Evolutionary conservation across 2,113 vertebrate species (phyloP).

Genomic region (Phrynosoma blainvillii): DNA sequence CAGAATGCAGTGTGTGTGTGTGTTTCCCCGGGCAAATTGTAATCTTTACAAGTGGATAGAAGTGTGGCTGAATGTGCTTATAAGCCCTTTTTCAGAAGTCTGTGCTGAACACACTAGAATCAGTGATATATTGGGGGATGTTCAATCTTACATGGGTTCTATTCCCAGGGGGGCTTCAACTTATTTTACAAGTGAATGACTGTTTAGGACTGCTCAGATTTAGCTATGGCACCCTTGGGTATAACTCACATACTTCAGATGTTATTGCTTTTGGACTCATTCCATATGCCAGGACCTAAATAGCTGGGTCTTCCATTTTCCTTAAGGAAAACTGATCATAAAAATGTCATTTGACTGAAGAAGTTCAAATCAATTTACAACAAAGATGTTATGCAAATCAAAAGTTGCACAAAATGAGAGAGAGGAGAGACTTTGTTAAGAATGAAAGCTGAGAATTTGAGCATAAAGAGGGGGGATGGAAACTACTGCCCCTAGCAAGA

Average conservation of each 20-base stretch:
- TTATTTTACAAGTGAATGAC: too few relatives aligned
- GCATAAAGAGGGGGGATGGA: not conserved
- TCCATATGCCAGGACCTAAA: not conserved
- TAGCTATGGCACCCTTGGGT: not conserved
- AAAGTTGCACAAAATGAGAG: not conserved
- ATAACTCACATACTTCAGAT: not conserved
- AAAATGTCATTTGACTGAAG: conserved; percentile 1
- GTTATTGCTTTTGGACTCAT: not conserved
- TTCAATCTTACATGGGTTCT: too few relatives aligned
- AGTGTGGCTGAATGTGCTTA: too few relatives aligned
- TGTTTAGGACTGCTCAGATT: not conserved
- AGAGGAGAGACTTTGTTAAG: not conserved
- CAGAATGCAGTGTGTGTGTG: too few relatives aligned
- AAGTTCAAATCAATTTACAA: not conserved
- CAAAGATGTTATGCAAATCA: conserved; percentile 1
- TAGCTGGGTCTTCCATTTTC: not conserved
- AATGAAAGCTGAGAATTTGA: not conserved
- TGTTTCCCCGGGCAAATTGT: too few relatives aligned
- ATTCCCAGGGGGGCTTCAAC: too few relatives aligned
- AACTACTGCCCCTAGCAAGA: not conserved
- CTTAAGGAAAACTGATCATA: not conserved
- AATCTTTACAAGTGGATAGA: too few relatives aligned
- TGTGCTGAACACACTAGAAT: too few relatives aligned
- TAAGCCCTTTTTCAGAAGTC: too few relatives aligned
- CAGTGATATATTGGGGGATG: too few relatives aligned